Evolutionary conservation across 2,113 vertebrate genomes (phyloP).

Genomic region (Lethenteron reissneri): DNA sequence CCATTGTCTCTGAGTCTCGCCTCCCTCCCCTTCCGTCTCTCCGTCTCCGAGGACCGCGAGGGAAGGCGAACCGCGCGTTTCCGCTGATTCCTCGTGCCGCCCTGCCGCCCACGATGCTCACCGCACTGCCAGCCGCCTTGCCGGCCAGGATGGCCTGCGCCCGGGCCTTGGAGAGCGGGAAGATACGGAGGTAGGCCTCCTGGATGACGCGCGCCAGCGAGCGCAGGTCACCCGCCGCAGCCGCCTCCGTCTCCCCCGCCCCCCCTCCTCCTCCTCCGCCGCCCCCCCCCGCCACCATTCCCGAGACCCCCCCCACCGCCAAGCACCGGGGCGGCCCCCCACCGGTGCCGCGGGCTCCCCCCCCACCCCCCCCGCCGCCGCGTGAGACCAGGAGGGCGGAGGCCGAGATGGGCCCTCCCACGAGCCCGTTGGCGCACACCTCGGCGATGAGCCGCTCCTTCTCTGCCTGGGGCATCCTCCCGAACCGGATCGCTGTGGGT

Average conservation of each 20-base stretch:
- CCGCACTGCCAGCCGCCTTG: constrained; percentile 64
- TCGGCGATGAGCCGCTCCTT: constrained; percentile 78
- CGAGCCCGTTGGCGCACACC: constrained; percentile 33
- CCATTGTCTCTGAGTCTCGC: too few species aligned
- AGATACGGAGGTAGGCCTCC: constrained; percentile 74
- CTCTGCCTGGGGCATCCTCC: constrained; percentile 87
- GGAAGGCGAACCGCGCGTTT: too few species aligned
- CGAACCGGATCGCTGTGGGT: constrained; percentile 60
- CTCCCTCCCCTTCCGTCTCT: too few species aligned
- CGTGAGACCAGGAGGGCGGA: too few species aligned
- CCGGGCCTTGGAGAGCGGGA: constrained; percentile 96
- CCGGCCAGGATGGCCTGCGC: constrained; percentile 73
- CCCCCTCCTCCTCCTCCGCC: not conserved
- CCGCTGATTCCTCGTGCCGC: too few species aligned
- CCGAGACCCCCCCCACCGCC: too few species aligned
- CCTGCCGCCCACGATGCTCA: constrained; percentile 23
- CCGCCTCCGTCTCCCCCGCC: not conserved
- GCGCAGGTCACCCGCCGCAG: constrained; percentile 49
- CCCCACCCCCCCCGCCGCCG: constrained; percentile 14
- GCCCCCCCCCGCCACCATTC: too few species aligned
- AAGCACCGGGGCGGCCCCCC: too few species aligned
- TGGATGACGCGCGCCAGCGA: constrained; percentile 80
- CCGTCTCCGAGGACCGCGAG: too few species aligned
- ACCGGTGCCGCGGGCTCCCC: constrained; percentile 29
- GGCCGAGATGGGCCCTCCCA: too few species aligned